Evolutionary conservation across 2,113 vertebrate genomes (phyloP).

Genomic region (Scomber japonicus): DNA sequence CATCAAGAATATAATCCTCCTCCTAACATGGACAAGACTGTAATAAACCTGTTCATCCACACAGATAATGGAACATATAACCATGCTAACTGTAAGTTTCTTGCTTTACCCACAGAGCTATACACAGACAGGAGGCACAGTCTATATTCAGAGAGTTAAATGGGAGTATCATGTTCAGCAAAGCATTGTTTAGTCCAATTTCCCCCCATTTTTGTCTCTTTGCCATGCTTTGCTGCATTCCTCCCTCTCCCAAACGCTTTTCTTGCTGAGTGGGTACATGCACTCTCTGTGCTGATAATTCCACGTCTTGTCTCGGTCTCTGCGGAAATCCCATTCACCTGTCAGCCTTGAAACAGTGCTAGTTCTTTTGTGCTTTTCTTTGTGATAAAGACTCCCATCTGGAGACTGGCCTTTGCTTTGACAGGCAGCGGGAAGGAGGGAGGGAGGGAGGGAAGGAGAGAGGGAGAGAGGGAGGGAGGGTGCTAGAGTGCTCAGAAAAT

Average conservation of each 20-base stretch:
- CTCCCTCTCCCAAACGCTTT: slow-evolving; percentile 3
- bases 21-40: slow-evolving; percentile 14
- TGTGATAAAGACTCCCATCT: slow-evolving; percentile 69
- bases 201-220: slow-evolving; percentile 11
- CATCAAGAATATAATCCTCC: slow-evolving; percentile 23
- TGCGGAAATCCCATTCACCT: slow-evolving; percentile 71
- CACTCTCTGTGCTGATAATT: slow-evolving; percentile 48
- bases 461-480: background rate
- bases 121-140: background rate
- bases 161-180: slow-evolving; percentile 14
- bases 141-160: slow-evolving; percentile 34
- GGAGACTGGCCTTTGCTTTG: slow-evolving; percentile 69
- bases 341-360: slow-evolving; percentile 56
- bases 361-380: slow-evolving; percentile 63
- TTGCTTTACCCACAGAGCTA: slow-evolving; percentile 30
- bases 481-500: slow-evolving; percentile 44
- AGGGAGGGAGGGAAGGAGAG: background rate
- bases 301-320: slow-evolving; percentile 47
- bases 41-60: slow-evolving; percentile 12
- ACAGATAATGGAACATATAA: background rate
- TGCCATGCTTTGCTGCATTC: slow-evolving; percentile 18
- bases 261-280: slow-evolving; percentile 38
- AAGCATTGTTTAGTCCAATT: slow-evolving; percentile 32
- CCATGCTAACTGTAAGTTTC: background rate
- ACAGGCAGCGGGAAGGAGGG: slow-evolving; percentile 36